These are phyloP conservation scores for Malurus leucopterus DNA, from an alignment of 2,797 vertebrate species.

Conservation along the genomic window DNA sequence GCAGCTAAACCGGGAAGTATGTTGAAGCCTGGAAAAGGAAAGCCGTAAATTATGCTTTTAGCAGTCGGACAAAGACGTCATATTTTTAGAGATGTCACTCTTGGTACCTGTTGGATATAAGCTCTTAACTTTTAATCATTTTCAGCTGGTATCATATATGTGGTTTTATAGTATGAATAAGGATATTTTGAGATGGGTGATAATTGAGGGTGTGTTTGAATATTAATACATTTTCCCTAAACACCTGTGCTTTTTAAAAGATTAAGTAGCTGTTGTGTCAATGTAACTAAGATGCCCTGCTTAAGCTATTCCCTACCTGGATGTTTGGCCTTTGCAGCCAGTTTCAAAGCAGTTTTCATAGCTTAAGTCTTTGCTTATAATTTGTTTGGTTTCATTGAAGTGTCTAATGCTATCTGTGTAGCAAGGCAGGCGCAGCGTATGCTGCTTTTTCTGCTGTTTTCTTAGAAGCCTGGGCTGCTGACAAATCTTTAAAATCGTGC, in stretches of 20 bases:
- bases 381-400: background rate
- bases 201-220: background rate
- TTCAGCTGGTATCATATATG: accelerated
- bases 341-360: background rate
- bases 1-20: background rate
- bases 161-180: background rate
- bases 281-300: background rate
- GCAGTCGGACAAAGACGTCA: background rate
- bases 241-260: background rate
- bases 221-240: background rate
- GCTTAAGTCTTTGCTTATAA: background rate
- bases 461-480: background rate
- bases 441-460: background rate
- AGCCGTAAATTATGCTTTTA: background rate
- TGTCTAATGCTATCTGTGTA: background rate
- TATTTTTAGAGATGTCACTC: accelerated
- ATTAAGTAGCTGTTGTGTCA: background rate
- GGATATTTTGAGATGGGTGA: background rate
- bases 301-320: background rate
- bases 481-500: background rate
- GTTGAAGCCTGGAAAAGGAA: background rate
- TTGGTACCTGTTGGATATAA: background rate
- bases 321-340: background rate
- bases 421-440: background rate
- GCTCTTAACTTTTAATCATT: accelerated